A percentile compares a stretch with the other conserved stretches of the same genome.
phyloP scores from a whole-genome alignment of 2,888 invertebrate genomes.

The Ormyrus labotus region DNA sequence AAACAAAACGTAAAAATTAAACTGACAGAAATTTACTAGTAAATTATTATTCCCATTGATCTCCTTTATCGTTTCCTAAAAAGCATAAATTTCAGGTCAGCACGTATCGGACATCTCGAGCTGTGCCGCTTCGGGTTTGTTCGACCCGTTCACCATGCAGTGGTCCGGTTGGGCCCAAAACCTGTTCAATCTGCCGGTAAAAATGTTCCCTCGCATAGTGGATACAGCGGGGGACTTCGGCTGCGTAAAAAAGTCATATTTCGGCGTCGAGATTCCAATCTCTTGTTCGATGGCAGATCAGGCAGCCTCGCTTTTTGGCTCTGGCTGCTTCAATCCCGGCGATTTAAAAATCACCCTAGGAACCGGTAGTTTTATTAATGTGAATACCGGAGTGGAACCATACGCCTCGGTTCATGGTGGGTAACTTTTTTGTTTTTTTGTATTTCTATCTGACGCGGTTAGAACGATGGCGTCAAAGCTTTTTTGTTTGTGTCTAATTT shows the following conservation, averaged over 20 bases:
- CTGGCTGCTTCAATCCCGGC: slow-evolving; percentile 86
- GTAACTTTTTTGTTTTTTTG: slow-evolving; percentile 22
- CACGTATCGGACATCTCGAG: slow-evolving; percentile 94
- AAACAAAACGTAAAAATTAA: too few relatives aligned
- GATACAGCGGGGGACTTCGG: slow-evolving; percentile 88
- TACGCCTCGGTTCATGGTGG: slow-evolving; percentile 87
- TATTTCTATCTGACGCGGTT: background rate
- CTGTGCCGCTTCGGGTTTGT: slow-evolving; percentile 94
- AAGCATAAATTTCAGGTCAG: slow-evolving; percentile 61
- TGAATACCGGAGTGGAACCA: slow-evolving; percentile 86
- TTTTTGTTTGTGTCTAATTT: too few relatives aligned
- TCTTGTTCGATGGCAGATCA: slow-evolving; percentile 90
- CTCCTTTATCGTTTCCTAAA: too few relatives aligned
- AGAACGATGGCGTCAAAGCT: too few relatives aligned
- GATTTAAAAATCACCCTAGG: slow-evolving; percentile 93
- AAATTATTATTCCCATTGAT: too few relatives aligned
- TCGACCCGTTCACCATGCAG: slow-evolving; percentile 91
- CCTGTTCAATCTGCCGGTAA: slow-evolving; percentile 84
- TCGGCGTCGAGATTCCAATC: slow-evolving; percentile 88
- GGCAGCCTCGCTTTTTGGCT: slow-evolving; percentile 92
- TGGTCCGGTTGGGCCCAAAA: slow-evolving; percentile 88
- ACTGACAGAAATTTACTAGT: too few relatives aligned
- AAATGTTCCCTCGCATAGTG: slow-evolving; percentile 88
- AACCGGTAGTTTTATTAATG: slow-evolving; percentile 92
- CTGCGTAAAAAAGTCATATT: slow-evolving; percentile 80